A percentile compares a stretch with the other conserved stretches of the same genome.
phyloP scores from a whole-genome alignment of 2,888 invertebrate genomes.

The Dioctria linearis region DNA sequence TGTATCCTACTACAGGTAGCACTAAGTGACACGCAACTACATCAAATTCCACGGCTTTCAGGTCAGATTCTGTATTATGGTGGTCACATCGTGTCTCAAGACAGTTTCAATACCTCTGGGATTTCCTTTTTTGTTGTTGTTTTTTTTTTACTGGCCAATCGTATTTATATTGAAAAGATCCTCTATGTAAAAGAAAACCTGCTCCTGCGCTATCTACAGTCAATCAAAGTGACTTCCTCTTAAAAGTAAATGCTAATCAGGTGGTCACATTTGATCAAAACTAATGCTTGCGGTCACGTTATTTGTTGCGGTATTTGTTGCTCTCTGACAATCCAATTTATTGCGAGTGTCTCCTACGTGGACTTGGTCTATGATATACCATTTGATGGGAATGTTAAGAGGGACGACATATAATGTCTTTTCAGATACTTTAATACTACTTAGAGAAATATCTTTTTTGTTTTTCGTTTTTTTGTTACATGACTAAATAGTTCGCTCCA shows the following conservation, averaged over 20 bases:
- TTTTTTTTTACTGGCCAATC: background rate
- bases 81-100: slow-evolving; percentile 34
- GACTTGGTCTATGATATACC: slow-evolving; percentile 41
- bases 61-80: slow-evolving; percentile 44
- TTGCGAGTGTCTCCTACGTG: slow-evolving; percentile 41
- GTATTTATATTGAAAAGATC: too few species aligned
- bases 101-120: slow-evolving; percentile 24
- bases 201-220: slow-evolving; percentile 51
- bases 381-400: slow-evolving; percentile 3
- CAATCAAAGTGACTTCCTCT: slow-evolving; percentile 56
- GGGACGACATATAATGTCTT: slow-evolving; percentile 15
- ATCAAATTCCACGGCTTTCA: slow-evolving; percentile 58
- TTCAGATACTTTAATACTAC: slow-evolving; percentile 56
- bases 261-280: slow-evolving; percentile 49
- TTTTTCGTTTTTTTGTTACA: background rate
- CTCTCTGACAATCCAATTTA: slow-evolving; percentile 57
- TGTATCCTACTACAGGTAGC: slow-evolving; percentile 53
- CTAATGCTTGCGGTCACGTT: slow-evolving; percentile 21
- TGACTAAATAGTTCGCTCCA: background rate
- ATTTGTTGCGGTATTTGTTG: slow-evolving; percentile 55
- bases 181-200: slow-evolving; percentile 19
- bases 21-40: slow-evolving; percentile 58
- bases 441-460: slow-evolving; percentile 54
- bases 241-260: slow-evolving; percentile 58
- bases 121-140: slow-evolving; percentile 6